Conservation (phyloP, 2,888 invertebrate species). For the Boloria selene region DNA sequence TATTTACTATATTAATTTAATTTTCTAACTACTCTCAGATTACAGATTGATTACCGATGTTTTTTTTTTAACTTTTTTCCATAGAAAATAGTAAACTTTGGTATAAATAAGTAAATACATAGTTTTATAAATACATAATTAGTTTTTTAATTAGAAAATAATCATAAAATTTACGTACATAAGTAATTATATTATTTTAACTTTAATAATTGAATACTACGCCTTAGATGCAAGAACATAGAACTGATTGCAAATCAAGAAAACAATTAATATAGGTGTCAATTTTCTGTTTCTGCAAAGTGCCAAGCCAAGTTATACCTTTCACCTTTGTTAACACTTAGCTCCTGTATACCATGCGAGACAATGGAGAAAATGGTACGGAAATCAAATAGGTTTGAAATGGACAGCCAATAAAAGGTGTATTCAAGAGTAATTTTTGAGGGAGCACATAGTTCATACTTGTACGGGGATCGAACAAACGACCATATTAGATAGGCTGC, state of each 20-base stretch:
- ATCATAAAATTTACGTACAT: no score
- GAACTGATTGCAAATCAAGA: constrained; percentile 9
- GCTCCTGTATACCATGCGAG: constrained; percentile 23
- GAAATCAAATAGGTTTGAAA: constrained; percentile 24
- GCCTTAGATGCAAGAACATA: not conserved
- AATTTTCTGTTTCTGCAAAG: constrained; percentile 33
- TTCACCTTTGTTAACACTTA: constrained; percentile 34
- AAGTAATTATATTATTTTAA: no score
- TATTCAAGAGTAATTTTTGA: not conserved
- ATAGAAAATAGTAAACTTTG: no score
- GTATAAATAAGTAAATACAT: no score
- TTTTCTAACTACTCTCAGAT: no score
- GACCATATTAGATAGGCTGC: no score
- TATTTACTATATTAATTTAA: not conserved
- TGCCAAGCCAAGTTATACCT: constrained; percentile 26
- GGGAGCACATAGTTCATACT: not conserved
- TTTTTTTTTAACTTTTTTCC: no score
- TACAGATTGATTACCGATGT: no score
- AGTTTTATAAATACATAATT: no score
- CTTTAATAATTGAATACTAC: no score
- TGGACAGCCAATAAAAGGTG: constrained; percentile 1
- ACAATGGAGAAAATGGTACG: constrained; percentile 35
- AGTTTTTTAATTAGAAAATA: no score
- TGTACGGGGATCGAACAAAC: no score
- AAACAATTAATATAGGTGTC: constrained; percentile 37